Base-by-base conservation (phyloP, 2,797 vertebrate genomes). In the Nyctibius grandis region DNA sequence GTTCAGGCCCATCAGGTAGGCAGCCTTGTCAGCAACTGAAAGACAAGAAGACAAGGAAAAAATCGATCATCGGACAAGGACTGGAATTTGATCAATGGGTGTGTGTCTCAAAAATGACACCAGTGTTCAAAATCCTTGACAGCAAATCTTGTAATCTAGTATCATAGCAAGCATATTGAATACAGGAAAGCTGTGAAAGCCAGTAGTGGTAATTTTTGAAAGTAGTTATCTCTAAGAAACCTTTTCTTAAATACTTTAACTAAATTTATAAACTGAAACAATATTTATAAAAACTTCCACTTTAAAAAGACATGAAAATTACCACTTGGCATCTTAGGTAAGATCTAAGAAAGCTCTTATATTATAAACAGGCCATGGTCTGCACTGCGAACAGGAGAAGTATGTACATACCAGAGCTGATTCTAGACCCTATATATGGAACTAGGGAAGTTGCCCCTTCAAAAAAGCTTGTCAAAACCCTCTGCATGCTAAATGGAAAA, bases 1-100 rank as follows among this genome's bases (percentile, higher is more conserved):
- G 97, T 99, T 99, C 96, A 99, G 94, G 72, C 98, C 98, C 97
- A 98, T 94, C 53, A 99, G 91, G 74, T 99, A 99, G 36, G 98
- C 98, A 8, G 98, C 97, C 87, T 99, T 99, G 94, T 99, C 98
- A 97, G 98, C 98, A 65, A 98, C 99, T 99, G 50, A 34, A 60
- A 48, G 25, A 23, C 13, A 83, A 64, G 17, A 38, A 96, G 65
- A 68, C 64, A 87, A 22, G 69, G 23, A 86, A 56, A 45, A 50
- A 17, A 28, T 5, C 42, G 18, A 42, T 60, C 25, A 38, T 14
- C 57, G 9, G 8, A 48, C 19, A 67, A 64, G 18, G 33, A 22
- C 9, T 56, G 31, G 36, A 61, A 34, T 57, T 40, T 21, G 4
- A 31, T 40, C 4, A 12, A 47, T 42, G 15, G 26, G 3, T 19